phyloP scores from a whole-genome alignment of 2,797 vertebrate genomes.

The Myotis pilosus region DNA sequence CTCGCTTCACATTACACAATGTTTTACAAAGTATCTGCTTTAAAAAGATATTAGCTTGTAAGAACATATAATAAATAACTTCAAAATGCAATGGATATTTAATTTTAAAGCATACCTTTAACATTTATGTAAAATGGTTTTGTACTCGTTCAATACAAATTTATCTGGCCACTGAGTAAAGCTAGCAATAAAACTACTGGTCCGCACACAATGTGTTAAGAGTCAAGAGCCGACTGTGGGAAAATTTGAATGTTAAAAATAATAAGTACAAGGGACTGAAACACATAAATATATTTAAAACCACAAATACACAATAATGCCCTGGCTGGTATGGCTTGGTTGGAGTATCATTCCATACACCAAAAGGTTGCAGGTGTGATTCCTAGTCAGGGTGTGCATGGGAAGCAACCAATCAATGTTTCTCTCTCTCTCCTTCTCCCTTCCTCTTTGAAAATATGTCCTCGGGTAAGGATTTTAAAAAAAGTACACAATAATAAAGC shows the following conservation, averaged over 20 bases:
- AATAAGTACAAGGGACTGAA: not conserved
- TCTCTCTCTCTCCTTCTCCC: not conserved
- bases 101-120: too few species aligned
- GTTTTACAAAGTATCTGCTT: too few species aligned
- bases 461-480: not conserved
- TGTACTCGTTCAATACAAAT: too few species aligned
- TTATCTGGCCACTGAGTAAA: too few species aligned
- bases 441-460: not conserved
- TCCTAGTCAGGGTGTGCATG: not conserved
- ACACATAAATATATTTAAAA: constrained; percentile 44
- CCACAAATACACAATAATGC: not conserved
- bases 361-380: not conserved
- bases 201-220: too few species aligned
- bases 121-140: too few species aligned
- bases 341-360: not conserved
- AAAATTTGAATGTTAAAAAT: constrained; percentile 45
- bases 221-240: not conserved
- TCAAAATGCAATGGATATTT: too few species aligned
- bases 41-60: too few species aligned
- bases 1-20: too few species aligned
- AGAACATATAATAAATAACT: too few species aligned
- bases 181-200: too few species aligned
- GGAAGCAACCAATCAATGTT: not conserved
- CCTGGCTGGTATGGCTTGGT: not conserved
- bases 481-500: not conserved